Evolutionary conservation across 1,140 invertebrate species (phyloP).

Genomic region (Schlechtendalia chinensis): DNA sequence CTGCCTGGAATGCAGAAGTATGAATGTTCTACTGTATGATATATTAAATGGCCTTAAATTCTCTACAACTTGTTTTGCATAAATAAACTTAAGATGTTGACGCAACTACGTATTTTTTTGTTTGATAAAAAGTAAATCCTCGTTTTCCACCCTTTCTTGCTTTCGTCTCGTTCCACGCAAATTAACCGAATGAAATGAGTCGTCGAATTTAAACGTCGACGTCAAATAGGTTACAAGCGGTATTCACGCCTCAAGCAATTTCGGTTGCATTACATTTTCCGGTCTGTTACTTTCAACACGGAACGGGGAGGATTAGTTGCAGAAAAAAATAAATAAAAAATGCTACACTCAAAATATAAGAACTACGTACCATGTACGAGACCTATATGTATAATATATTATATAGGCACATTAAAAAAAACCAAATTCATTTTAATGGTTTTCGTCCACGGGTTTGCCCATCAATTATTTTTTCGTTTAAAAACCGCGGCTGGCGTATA

Average conservation of each 20-base stretch:
- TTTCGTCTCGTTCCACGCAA: neutral
- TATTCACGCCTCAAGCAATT: constrained; percentile 24
- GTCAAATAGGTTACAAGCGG: constrained; percentile 4
- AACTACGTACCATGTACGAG: neutral
- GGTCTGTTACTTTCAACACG: constrained; percentile 23
- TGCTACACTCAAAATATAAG: constrained; percentile 33
- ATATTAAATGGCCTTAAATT: too few relatives aligned
- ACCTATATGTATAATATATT: too few relatives aligned
- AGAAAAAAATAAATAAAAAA: constrained; percentile 6
- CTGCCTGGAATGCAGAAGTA: too few relatives aligned
- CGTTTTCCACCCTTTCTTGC: neutral
- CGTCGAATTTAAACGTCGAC: constrained; percentile 26
- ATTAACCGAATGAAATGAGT: neutral
- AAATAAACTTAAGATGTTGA: too few relatives aligned
- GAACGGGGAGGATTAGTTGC: constrained; percentile 22
- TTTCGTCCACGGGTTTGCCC: neutral
- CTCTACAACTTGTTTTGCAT: too few relatives aligned
- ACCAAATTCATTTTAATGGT: constrained; percentile 40
- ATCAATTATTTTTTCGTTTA: constrained; percentile 48
- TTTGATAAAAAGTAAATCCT: neutral
- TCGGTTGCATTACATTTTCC: constrained; percentile 36
- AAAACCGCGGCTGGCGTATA: neutral
- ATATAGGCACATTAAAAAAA: too few relatives aligned
- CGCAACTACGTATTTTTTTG: neutral
- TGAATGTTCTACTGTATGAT: too few relatives aligned